These are phyloP conservation scores for Octonoba sinensis DNA, from an alignment of 2,888 invertebrate species.

Conservation along the genomic window DNA sequence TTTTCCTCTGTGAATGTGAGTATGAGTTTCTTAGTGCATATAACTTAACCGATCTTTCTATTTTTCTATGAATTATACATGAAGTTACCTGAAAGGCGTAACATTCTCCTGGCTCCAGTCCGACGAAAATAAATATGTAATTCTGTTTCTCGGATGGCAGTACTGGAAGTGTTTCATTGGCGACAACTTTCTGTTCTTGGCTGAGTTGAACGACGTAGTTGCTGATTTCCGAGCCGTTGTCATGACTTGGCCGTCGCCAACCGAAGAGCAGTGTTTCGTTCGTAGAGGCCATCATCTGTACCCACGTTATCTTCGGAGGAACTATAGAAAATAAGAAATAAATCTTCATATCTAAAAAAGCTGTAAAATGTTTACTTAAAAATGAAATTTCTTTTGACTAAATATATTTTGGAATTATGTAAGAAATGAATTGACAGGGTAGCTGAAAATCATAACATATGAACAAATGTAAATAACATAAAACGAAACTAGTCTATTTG, in stretches of 20 bases:
- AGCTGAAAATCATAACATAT: no score
- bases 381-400: no score
- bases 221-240: conserved; percentile 66
- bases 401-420: no score
- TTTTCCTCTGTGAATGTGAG: no score
- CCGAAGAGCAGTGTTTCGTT: conserved; percentile 67
- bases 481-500: no score
- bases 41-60: no score
- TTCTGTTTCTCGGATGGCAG: conserved; percentile 60
- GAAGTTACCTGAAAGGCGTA: conserved; percentile 80
- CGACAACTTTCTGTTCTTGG: conserved; percentile 45
- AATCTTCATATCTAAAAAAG: background rate
- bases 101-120: conserved; percentile 83
- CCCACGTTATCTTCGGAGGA: conserved; percentile 65
- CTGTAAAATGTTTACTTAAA: background rate
- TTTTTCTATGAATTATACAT: no score
- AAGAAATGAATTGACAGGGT: no score
- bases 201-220: conserved; percentile 64
- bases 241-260: conserved; percentile 66
- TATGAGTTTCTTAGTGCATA: no score
- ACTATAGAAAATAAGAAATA: conserved; percentile 41
- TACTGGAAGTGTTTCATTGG: conserved; percentile 65
- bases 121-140: conserved; percentile 80
- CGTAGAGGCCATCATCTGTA: conserved; percentile 66
- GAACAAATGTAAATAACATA: no score